These are phyloP conservation scores for Sinella curviseta DNA, from an alignment of 1,140 invertebrate genomes.

Conservation along the genomic window DNA sequence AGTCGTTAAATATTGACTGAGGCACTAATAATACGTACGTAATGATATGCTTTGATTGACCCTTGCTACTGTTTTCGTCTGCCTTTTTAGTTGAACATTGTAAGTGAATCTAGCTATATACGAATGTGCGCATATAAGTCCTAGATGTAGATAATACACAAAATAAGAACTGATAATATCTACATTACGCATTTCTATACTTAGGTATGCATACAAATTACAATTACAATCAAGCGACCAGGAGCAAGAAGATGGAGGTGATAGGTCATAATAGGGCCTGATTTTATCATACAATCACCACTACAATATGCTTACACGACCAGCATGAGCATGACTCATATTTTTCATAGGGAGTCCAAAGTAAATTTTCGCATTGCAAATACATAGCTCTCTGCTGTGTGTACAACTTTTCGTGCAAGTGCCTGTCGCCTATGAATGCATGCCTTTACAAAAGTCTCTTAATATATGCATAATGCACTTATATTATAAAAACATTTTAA, in stretches of 20 bases:
- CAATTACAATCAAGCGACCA: background rate
- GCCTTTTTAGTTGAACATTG: background rate
- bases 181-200: background rate
- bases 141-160: too few relatives aligned
- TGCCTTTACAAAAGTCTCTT: too few relatives aligned
- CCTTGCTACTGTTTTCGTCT: constrained; percentile 14
- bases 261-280: background rate
- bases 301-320: background rate
- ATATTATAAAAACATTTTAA: too few relatives aligned
- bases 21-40: background rate
- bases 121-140: background rate
- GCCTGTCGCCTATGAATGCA: too few relatives aligned
- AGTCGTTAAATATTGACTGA: constrained; percentile 10
- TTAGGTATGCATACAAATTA: background rate
- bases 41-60: constrained; percentile 10
- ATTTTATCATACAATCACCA: background rate
- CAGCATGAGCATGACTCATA: too few relatives aligned
- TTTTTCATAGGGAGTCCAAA: too few relatives aligned
- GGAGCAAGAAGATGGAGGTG: background rate
- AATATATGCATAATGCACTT: too few relatives aligned
- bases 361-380: too few relatives aligned
- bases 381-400: too few relatives aligned
- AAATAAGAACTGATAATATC: too few relatives aligned
- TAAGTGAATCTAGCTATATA: background rate
- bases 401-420: too few relatives aligned